Percentiles rank a stretch among this genome's conserved stretches.
phyloP scores from a whole-genome alignment of 2,888 invertebrate genomes.

The Harpagoxenus sublaevis region DNA sequence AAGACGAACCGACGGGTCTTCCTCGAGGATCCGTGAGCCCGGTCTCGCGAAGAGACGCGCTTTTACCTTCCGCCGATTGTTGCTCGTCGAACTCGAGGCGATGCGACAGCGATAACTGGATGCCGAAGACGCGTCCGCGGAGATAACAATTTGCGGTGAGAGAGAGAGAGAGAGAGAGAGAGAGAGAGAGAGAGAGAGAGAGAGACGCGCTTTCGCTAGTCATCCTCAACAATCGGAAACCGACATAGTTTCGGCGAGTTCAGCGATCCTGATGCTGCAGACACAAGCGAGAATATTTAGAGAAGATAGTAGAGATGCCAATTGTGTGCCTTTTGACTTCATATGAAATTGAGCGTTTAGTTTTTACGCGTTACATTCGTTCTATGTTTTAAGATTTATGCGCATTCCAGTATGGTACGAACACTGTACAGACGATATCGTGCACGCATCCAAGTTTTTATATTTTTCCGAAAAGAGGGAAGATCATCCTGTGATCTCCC shows the following conservation, averaged over 20 bases:
- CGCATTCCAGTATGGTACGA: slow-evolving; percentile 27
- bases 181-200: background rate
- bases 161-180: background rate
- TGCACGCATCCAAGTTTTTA: background rate
- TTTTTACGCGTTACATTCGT: background rate
- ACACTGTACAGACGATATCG: background rate
- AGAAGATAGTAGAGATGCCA: background rate
- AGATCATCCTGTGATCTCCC: too few species aligned
- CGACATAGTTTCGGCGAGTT: slow-evolving; percentile 16
- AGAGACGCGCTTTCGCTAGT: background rate
- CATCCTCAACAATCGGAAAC: slow-evolving; percentile 3
- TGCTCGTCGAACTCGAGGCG: slow-evolving; percentile 47
- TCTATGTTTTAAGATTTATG: slow-evolving; percentile 24
- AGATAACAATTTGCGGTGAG: slow-evolving; percentile 19
- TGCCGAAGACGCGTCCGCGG: background rate
- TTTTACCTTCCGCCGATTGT: slow-evolving; percentile 21
- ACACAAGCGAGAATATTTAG: background rate
- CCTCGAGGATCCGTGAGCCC: slow-evolving; percentile 23
- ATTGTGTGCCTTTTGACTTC: background rate
- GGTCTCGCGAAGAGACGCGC: slow-evolving; percentile 25
- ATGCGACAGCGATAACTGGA: slow-evolving; percentile 49
- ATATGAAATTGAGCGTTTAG: slow-evolving; percentile 15
- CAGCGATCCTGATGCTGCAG: slow-evolving; percentile 12
- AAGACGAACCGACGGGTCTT: slow-evolving; percentile 16
- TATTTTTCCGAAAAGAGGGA: background rate